Evolutionary conservation across 2,113 vertebrate genomes (phyloP).

Genomic region (Euleptes europaea): DNA sequence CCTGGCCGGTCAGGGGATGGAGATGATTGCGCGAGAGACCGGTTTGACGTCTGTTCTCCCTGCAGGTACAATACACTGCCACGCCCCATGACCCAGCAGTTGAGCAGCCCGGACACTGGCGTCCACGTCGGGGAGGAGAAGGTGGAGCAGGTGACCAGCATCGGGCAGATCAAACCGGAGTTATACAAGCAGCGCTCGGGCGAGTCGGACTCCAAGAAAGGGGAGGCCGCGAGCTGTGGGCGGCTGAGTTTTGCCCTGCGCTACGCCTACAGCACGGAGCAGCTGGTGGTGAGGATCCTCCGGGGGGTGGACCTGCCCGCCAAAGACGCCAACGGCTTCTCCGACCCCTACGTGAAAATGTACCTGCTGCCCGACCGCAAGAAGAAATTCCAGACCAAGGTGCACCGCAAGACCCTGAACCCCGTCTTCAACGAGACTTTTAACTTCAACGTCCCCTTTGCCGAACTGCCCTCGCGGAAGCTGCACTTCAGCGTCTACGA

Average conservation of each 20-base stretch:
- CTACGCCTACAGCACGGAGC: slow-evolving; percentile 90
- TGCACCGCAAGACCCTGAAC: slow-evolving; percentile 93
- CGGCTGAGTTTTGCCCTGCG: slow-evolving; percentile 91
- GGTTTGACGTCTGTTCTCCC: not conserved
- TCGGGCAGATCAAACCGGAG: slow-evolving; percentile 93
- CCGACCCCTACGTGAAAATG: slow-evolving; percentile 94
- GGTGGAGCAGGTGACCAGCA: slow-evolving; percentile 88
- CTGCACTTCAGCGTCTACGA: slow-evolving; percentile 94
- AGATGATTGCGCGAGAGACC: too few species aligned
- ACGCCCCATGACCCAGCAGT: slow-evolving; percentile 78
- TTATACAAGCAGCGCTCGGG: slow-evolving; percentile 84
- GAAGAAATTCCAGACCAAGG: slow-evolving; percentile 95
- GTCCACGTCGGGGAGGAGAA: slow-evolving; percentile 75
- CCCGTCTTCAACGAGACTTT: slow-evolving; percentile 94
- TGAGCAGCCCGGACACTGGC: slow-evolving; percentile 77
- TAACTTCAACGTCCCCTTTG: slow-evolving; percentile 89
- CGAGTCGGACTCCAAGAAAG: slow-evolving; percentile 80
- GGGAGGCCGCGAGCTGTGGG: slow-evolving; percentile 78
- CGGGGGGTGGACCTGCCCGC: slow-evolving; percentile 91
- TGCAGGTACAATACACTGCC: slow-evolving; percentile 72
- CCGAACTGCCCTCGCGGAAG: slow-evolving; percentile 89
- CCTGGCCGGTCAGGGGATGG: not conserved
- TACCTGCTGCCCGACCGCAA: slow-evolving; percentile 94
- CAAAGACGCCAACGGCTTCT: slow-evolving; percentile 92
- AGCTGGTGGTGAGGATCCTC: slow-evolving; percentile 90